Base-by-base conservation (phyloP, 2,797 vertebrate genomes). In the Emydoidea blandingii region DNA sequence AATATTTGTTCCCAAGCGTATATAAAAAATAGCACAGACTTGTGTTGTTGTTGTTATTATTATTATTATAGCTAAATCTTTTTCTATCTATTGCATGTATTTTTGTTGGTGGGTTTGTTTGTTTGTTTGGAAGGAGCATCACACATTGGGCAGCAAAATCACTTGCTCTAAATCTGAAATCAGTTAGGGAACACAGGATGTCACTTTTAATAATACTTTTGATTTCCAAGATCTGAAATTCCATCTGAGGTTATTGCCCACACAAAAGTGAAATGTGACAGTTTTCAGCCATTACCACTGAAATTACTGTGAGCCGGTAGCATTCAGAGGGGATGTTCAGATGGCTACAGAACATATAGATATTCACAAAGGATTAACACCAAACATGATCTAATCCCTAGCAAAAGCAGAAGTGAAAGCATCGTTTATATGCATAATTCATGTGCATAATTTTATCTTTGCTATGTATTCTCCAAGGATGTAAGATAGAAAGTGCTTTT, bases 381-480 rank as follows among this genome's bases (percentile, higher is more conserved):
- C 95, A 97, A 97, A 94, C 95, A 97, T 97, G 97, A 97, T 96
- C 97, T 97, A 97, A 97, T 97, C 96, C 29, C 74, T 5, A 95
- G 96, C 96, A 97, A 97, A 97, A 97, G 96, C 96, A 97, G 96
- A 94, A 97, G 96, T 97, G 97, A 97, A 97, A 96, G 97, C 96
- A 97, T 92, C 94, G 93, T 86, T 97, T 89, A 90, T 86, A 89
- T 97, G 96, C 96, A 97, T 97, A 97, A 97, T 97, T 97, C 97
- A 97, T 97, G 96, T 94, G 95, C 95, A 97, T 96, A 91, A 96
- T 96, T 97, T 97, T 94, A 79, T 95, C 89, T 91, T 78, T 27
- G 81, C 96, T 93, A 92, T 94, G 44, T 85, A 79, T 84, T 95
- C 97, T 92, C 95, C 52, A 0, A 84, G 96, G 95, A 94, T 50